Evolutionary conservation across 30 jellyfish, hydroid and myxozoan genomes (phyloP), one percentile per base, ranked within the genome.

Genomic region (Chrysaora quinquecirrha): DNA sequence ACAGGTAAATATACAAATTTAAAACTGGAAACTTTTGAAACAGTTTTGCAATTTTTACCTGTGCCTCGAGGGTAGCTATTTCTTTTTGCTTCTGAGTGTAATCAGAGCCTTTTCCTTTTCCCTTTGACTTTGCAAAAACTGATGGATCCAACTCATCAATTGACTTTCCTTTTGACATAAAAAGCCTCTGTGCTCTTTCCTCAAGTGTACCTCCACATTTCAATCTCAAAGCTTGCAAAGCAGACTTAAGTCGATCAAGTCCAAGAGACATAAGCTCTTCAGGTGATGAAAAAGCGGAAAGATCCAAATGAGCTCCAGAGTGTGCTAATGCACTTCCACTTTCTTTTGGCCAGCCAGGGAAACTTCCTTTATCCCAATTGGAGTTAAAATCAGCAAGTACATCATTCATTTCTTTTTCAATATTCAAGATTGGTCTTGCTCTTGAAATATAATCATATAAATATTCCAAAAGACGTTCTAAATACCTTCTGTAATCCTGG

Each of bases 341-440:
- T 73, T 93, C 98, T 75, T 93, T 93, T 18, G 99, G 96, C 99
- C 99, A 94, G 23, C 99, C 99, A 31, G 94, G 91, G 56, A 94
- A 94, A n/a, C 67, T 70, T 18, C 99, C 99, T n/a, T 49, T 72
- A 1, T 74, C 92, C 90, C 91, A 94, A 19, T 89, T 80, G 34
- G 61, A 80, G 14, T 94, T 95, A 89, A 87, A 94, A 23, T 88
- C 99, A 18, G 61, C 88, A 28, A 75, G 34, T 19, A 91, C 91
- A 21, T 84, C 93, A 4, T 75, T 61, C 75, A 94, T 48, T 72
- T 94, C 99, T 75, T 73, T 79, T 23, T 94, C 99, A 20, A 94
- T 50, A 61, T 94, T 80, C 46, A 82, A 73, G 35, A 94, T 62
- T 32, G 99, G 97, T 64, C 83, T 94, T 21, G 91, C 90, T 31